Conservation (phyloP, 2,888 invertebrate genomes). For the Bugula neritina region DNA sequence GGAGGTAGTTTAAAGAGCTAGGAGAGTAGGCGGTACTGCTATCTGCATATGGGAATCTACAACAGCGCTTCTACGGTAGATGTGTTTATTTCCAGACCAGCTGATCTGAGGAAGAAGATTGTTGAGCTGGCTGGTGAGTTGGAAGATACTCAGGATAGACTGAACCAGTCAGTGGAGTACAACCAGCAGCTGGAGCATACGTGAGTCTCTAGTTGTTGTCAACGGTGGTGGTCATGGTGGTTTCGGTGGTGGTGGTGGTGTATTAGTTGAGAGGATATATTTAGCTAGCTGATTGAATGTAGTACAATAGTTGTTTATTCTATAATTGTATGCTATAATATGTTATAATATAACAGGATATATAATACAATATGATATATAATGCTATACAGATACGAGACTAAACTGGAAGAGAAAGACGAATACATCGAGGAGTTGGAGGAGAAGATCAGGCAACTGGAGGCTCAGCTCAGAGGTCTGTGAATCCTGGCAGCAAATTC, state of each 20-base stretch:
- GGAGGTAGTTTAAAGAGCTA: no score
- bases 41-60: no score
- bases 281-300: no score
- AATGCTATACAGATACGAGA: constrained; percentile 11
- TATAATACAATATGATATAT: not conserved
- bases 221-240: no score
- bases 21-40: no score
- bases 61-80: no score
- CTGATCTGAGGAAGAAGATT: not conserved
- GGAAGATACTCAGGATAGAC: not conserved
- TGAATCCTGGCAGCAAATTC: constrained; percentile 49
- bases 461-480: not conserved
- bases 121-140: not conserved
- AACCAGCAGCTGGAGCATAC: constrained; percentile 7
- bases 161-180: not conserved
- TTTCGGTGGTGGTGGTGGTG: no score
- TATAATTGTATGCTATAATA: no score
- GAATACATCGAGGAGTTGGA: constrained; percentile 10
- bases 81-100: not conserved
- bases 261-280: no score
- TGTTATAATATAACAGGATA: not conserved
- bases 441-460: constrained; percentile 49
- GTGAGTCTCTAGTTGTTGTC: no score
- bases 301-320: no score
- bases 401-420: not conserved